Evolutionary conservation across 92 coral and sea anemone genomes (phyloP).

Genomic region (Epizoanthus fatuus): DNA sequence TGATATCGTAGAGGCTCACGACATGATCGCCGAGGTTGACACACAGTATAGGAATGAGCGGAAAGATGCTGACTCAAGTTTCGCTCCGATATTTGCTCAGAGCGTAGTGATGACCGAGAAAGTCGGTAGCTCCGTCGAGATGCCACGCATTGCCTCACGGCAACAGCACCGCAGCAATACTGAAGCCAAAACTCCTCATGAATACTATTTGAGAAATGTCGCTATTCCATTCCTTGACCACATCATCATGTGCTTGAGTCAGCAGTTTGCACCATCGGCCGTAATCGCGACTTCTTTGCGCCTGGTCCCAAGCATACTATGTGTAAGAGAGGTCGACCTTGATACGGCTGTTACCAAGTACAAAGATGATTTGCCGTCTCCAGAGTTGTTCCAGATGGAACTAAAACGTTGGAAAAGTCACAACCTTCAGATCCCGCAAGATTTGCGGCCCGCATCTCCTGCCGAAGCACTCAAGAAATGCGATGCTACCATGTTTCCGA

Average conservation of each 20-base stretch:
- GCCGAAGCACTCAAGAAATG: constrained; percentile 31
- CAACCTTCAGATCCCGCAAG: not conserved
- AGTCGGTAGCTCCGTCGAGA: not conserved
- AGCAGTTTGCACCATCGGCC: constrained; percentile 33
- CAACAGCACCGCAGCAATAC: not conserved
- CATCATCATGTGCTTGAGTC: constrained; percentile 20
- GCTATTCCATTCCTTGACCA: constrained; percentile 37
- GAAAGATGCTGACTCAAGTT: not conserved
- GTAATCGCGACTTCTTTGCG: constrained; percentile 19
- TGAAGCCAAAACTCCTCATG: constrained; percentile 39
- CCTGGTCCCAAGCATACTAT: constrained; percentile 26
- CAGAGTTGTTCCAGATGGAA: constrained; percentile 45
- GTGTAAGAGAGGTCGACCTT: constrained; percentile 38
- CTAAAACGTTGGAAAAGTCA: constrained; percentile 11
- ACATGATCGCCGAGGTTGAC: not conserved
- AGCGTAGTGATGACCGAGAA: not conserved
- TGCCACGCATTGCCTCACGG: too few relatives aligned
- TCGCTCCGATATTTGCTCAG: not conserved
- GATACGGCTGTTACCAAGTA: constrained; percentile 39
- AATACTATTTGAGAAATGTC: constrained; percentile 28
- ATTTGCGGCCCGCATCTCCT: constrained; percentile 38
- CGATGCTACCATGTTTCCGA: constrained; percentile 10
- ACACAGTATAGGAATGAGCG: not conserved
- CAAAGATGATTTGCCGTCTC: constrained; percentile 27
- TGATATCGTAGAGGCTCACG: constrained; percentile 15